Evolutionary conservation across 2,888 invertebrate genomes (phyloP).

Genomic region (Rhingia campestris): DNA sequence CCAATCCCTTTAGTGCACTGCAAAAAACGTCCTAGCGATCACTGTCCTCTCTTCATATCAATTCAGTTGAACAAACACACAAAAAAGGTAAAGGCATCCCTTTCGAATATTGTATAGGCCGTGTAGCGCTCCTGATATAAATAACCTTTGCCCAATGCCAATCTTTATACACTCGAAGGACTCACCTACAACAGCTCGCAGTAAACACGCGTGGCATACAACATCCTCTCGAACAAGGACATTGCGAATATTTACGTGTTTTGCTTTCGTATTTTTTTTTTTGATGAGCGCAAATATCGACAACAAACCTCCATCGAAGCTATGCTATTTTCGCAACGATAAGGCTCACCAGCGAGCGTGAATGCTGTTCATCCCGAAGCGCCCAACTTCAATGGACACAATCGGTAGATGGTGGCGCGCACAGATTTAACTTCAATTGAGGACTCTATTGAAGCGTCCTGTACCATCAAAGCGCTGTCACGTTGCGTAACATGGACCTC

Average conservation of each 20-base stretch:
- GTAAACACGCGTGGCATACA: constrained; percentile 22
- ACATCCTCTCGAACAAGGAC: constrained; percentile 15
- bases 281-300: constrained; percentile 32
- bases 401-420: constrained; percentile 13
- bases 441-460: constrained; percentile 22
- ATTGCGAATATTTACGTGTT: constrained; percentile 43
- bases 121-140: constrained; percentile 59
- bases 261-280: background rate
- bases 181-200: constrained; percentile 31
- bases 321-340: constrained; percentile 4
- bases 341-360: background rate
- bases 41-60: background rate
- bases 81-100: background rate
- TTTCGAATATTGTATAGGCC: background rate
- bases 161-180: constrained; percentile 36
- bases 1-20: background rate
- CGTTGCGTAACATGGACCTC: constrained; percentile 65
- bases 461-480: constrained; percentile 59
- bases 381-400: constrained; percentile 20
- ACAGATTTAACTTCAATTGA: constrained; percentile 58
- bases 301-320: constrained; percentile 42
- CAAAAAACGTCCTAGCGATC: background rate
- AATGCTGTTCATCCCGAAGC: background rate
- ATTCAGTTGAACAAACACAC: background rate
- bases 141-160: constrained; percentile 45